These are phyloP conservation scores for Berghia stephanieae DNA, from an alignment of 1,140 invertebrate genomes.

Conservation along the genomic window DNA sequence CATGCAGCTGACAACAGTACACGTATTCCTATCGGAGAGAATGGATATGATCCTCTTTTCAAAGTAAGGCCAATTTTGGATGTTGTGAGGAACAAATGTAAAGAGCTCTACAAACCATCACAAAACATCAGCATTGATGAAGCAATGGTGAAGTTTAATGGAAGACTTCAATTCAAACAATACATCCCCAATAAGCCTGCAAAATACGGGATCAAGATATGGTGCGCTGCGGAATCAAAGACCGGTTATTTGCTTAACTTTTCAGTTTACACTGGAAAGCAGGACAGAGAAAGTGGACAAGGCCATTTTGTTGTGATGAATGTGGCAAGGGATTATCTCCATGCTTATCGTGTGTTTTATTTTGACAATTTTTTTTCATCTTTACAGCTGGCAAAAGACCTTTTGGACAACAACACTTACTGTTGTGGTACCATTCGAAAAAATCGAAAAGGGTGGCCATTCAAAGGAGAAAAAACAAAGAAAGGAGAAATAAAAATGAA, in stretches of 20 bases:
- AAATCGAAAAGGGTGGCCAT: conserved; percentile 24
- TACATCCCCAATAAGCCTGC: conserved; percentile 64
- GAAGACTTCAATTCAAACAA: conserved; percentile 63
- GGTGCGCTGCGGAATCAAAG: conserved; percentile 32
- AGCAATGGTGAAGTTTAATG: conserved; percentile 67
- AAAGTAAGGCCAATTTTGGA: conserved; percentile 42
- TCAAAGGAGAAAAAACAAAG: not conserved
- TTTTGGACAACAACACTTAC: conserved; percentile 5
- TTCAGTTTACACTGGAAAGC: conserved; percentile 21
- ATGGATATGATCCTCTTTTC: conserved; percentile 37
- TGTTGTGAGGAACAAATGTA: conserved; percentile 27
- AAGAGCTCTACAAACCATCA: conserved; percentile 23
- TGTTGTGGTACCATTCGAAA: conserved; percentile 3
- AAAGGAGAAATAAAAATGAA: not conserved
- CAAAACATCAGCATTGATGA: conserved; percentile 54
- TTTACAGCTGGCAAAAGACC: conserved; percentile 17
- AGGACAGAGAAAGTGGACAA: not conserved
- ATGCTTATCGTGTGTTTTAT: conserved; percentile 11
- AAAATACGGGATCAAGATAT: conserved; percentile 68
- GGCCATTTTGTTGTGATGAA: conserved; percentile 17
- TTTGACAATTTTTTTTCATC: conserved; percentile 34
- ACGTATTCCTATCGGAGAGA: conserved; percentile 5
- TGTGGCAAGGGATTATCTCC: not conserved
- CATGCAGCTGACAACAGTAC: conserved; percentile 30
- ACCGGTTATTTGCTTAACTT: conserved; percentile 30